These are phyloP conservation scores for Elanus axillaris DNA, from an alignment of 2,113 vertebrate genomes.

Conservation along the genomic window DNA sequence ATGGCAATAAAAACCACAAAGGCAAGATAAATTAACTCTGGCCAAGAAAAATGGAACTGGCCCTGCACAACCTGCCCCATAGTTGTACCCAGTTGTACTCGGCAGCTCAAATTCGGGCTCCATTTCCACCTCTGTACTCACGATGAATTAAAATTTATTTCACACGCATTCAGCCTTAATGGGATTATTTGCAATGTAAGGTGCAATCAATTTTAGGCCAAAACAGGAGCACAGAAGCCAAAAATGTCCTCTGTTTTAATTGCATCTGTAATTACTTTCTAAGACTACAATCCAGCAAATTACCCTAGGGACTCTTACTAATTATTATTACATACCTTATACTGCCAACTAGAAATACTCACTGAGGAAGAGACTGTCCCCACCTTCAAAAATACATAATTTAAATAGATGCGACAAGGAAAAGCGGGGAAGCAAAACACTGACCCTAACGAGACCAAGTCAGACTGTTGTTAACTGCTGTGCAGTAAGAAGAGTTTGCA, in stretches of 20 bases:
- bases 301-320: neutral
- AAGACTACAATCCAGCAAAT: neutral
- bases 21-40: neutral
- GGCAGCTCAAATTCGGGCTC: neutral
- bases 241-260: neutral
- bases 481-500: neutral
- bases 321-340: neutral
- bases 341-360: neutral
- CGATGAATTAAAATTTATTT: neutral
- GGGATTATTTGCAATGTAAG: neutral
- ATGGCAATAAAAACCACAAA: neutral
- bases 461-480: neutral
- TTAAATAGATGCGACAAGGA: neutral
- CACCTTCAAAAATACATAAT: neutral
- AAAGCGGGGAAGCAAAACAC: neutral
- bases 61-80: neutral
- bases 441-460: fast-evolving
- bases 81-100: neutral
- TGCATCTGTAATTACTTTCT: constrained; percentile 44
- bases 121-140: neutral
- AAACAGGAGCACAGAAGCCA: neutral
- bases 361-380: neutral
- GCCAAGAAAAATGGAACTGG: neutral
- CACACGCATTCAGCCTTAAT: neutral
- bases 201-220: neutral